Base-by-base conservation (phyloP, 1,140 invertebrate species). In the Hylaeus volcanicus region DNA sequence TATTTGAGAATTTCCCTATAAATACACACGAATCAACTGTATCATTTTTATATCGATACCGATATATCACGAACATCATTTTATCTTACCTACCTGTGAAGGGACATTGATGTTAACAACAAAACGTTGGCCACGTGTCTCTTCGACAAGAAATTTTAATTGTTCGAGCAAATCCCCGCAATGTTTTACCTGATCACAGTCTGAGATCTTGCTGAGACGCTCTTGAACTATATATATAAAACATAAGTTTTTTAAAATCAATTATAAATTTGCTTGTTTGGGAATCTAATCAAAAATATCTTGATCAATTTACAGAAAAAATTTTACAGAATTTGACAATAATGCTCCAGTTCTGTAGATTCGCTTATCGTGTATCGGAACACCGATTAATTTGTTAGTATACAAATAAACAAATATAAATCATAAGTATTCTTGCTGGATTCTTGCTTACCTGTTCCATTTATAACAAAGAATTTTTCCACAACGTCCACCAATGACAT, bases 51-150 rank as follows among this genome's bases (percentile, higher is more conserved):
- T 48, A 48, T 5, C 12, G 45, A 12, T 26, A 11, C n/a, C 43
- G 4, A 3, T 65, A 60, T 12, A n/a, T 51, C 45, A 4, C 9
- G 0, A n/a, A 15, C 6, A 58, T 51, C 1, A 6, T 15, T 45
- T 63, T 26, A n/a, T 14, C 43, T 12, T n/a, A 78, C 41, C 74
- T 83, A 92, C 92, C 87, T 93, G 91, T 39, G 92, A 84, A 43
- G 92, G 92, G 66, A 93, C 90, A 87, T 90, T 93, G 14, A 93
- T 93, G 79, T 93, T 94, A n/a, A 93, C 91, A 61, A 92, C 88
- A 86, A 93, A 92, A 55, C 91, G 90, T 74, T 93, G 91, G 0
- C 89, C 90, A 37, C 89, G 88, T 43, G 89, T 88, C 64, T 89
- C 90, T 68, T 92, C 93, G 5, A 93, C 88, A 12, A 94, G 82